Percentiles rank a stretch among this genome's conserved stretches.
Conservation (phyloP, 2,888 invertebrate genomes). For the Limnephilus auricula region DNA sequence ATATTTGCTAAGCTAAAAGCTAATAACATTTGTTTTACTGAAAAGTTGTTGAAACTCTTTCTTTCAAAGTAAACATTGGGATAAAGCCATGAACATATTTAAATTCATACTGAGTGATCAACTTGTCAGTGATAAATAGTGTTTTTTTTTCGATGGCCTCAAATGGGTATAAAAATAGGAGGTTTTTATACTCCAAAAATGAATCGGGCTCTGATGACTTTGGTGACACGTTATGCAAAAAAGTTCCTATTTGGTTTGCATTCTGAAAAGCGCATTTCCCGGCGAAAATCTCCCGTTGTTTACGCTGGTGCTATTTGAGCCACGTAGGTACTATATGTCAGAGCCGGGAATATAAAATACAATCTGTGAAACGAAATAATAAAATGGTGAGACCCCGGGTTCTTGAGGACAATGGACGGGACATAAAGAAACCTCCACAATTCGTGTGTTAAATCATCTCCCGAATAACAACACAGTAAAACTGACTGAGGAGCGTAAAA, state of each 20-base stretch:
- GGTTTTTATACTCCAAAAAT: background rate
- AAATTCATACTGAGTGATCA: background rate
- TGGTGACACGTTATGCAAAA: background rate
- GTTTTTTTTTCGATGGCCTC: background rate
- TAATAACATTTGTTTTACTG: too few species aligned
- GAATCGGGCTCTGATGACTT: background rate
- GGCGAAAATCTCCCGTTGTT: background rate
- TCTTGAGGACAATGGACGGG: background rate
- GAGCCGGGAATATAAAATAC: conserved; percentile 46
- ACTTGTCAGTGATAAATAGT: background rate
- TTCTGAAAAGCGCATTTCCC: conserved; percentile 20
- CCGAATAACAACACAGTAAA: conserved; percentile 54
- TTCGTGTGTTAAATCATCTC: conserved; percentile 52
- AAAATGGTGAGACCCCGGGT: conserved; percentile 26
- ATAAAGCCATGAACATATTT: too few species aligned
- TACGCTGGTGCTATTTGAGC: conserved; percentile 22
- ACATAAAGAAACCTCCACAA: conserved; percentile 28
- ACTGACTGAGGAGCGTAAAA: background rate
- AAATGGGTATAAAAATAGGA: background rate
- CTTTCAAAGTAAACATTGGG: too few species aligned
- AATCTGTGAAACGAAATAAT: conserved; percentile 31
- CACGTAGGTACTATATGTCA: conserved; percentile 12
- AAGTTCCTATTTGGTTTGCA: background rate
- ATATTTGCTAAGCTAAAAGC: too few species aligned
- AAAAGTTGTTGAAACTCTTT: too few species aligned